Evolutionary conservation across 2,888 invertebrate genomes (phyloP).

Genomic region (Lochmaea crataegi): DNA sequence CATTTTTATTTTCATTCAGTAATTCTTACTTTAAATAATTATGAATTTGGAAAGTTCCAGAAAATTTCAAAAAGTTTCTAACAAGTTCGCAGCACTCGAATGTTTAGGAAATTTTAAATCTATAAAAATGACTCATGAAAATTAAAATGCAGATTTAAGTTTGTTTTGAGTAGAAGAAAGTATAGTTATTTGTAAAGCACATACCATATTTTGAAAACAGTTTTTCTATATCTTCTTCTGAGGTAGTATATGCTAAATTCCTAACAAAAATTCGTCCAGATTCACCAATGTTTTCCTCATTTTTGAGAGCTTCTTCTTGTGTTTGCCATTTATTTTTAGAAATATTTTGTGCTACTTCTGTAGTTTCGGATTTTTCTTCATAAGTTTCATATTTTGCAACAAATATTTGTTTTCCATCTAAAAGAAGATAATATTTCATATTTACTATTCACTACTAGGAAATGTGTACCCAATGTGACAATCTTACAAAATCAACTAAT

Average conservation of each 20-base stretch:
- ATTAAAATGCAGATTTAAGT: too few relatives aligned
- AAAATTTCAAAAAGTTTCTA: too few relatives aligned
- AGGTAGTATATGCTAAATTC: conserved; percentile 88
- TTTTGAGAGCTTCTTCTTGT: conserved; percentile 73
- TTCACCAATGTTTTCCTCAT: conserved; percentile 85
- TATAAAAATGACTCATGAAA: too few relatives aligned
- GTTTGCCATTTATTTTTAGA: conserved; percentile 70
- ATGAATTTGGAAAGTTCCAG: too few relatives aligned
- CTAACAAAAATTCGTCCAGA: conserved; percentile 93
- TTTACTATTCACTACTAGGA: not conserved
- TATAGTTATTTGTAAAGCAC: conserved; percentile 21
- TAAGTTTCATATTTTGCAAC: conserved; percentile 59
- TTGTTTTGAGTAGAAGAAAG: too few relatives aligned
- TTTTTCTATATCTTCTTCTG: conserved; percentile 85
- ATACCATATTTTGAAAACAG: conserved; percentile 88
- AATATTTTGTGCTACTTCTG: conserved; percentile 48
- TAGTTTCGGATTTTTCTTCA: conserved; percentile 43
- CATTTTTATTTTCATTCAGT: too few relatives aligned
- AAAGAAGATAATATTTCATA: conserved; percentile 48
- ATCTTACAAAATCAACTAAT: conserved; percentile 28
- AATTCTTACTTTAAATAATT: too few relatives aligned
- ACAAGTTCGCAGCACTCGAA: too few relatives aligned
- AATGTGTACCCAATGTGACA: conserved; percentile 9
- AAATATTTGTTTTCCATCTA: conserved; percentile 59
- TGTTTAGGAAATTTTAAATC: too few relatives aligned